Percentiles rank a stretch among this genome's conserved stretches.
Evolutionary conservation across 2,888 invertebrate species (phyloP).

Genomic region (Torymus texanus): DNA sequence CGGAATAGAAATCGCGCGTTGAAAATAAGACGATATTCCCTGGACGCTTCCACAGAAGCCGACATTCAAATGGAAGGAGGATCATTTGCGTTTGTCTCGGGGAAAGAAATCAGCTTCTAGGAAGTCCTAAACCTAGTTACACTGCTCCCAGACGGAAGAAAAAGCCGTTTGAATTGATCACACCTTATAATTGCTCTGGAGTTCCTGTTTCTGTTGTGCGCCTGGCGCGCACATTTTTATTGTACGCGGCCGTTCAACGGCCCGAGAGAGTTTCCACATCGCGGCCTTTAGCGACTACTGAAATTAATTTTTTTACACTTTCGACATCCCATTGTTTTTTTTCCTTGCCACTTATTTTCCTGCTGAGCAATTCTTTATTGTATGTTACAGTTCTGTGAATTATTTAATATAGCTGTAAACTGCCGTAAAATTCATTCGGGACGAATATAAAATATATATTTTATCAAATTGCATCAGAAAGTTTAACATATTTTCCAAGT

Average conservation of each 20-base stretch:
- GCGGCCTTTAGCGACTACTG: constrained; percentile 13
- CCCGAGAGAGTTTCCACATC: constrained; percentile 52
- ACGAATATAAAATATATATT: no score
- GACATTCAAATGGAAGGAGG: constrained; percentile 35
- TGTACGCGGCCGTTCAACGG: constrained; percentile 33
- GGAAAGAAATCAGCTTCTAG: constrained; percentile 51
- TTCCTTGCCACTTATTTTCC: constrained; percentile 42
- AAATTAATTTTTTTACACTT: constrained; percentile 46
- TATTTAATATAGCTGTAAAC: constrained; percentile 6
- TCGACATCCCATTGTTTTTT: constrained; percentile 42
- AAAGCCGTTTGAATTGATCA: constrained; percentile 52
- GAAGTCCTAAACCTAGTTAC: constrained; percentile 56
- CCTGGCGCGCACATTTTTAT: constrained; percentile 55
- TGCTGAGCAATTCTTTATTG: constrained; percentile 28
- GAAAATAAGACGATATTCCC: constrained; percentile 5
- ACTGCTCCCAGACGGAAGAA: constrained; percentile 28
- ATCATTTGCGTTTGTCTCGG: constrained; percentile 44
- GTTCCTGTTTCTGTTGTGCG: constrained; percentile 31
- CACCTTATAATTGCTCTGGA: constrained; percentile 51
- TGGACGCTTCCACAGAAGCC: constrained; percentile 32
- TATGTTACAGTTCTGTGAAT: constrained; percentile 27
- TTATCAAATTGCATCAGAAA: no score
- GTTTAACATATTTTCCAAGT: no score
- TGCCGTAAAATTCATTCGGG: neutral
- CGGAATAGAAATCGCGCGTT: constrained; percentile 9